Evolutionary conservation across 2,888 invertebrate species (phyloP).

Genomic region (Melieria picta): DNA sequence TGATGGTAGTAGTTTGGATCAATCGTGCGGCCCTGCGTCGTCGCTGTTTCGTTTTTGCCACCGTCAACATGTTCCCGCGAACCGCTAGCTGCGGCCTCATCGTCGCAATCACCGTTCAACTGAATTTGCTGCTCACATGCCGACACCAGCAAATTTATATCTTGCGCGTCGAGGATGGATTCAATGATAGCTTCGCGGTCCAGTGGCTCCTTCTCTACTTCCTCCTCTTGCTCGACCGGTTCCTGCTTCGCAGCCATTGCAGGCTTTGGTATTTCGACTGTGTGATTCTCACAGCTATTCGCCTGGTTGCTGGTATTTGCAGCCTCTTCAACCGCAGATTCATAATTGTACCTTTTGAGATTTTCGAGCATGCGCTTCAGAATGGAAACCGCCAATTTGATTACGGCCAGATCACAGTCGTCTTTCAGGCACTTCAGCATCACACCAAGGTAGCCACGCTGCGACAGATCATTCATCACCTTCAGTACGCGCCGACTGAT

Average conservation of each 20-base stretch:
- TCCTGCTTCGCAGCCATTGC: neutral
- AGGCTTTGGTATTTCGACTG: constrained; percentile 44
- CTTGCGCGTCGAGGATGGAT: constrained; percentile 55
- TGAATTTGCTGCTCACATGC: constrained; percentile 71
- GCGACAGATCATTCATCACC: constrained; percentile 75
- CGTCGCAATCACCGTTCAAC: constrained; percentile 43
- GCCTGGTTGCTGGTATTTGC: neutral
- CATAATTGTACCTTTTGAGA: constrained; percentile 70
- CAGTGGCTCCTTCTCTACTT: neutral
- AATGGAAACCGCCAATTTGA: constrained; percentile 71
- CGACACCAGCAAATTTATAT: constrained; percentile 54
- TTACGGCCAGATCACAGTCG: constrained; percentile 78
- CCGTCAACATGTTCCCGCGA: constrained; percentile 40
- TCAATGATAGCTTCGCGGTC: constrained; percentile 54
- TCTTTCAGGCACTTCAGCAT: constrained; percentile 74
- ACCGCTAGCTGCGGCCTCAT: constrained; percentile 27
- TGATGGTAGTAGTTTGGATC: constrained; percentile 55
- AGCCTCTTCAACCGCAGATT: constrained; percentile 41
- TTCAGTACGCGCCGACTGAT: constrained; percentile 70
- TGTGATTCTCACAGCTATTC: constrained; percentile 58
- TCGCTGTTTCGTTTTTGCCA: neutral
- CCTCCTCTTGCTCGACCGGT: neutral
- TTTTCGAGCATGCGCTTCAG: constrained; percentile 67
- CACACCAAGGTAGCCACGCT: constrained; percentile 77
- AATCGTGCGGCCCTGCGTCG: constrained; percentile 40